Evolutionary conservation across 2,113 vertebrate genomes (phyloP).

Genomic region (Octodon degus): DNA sequence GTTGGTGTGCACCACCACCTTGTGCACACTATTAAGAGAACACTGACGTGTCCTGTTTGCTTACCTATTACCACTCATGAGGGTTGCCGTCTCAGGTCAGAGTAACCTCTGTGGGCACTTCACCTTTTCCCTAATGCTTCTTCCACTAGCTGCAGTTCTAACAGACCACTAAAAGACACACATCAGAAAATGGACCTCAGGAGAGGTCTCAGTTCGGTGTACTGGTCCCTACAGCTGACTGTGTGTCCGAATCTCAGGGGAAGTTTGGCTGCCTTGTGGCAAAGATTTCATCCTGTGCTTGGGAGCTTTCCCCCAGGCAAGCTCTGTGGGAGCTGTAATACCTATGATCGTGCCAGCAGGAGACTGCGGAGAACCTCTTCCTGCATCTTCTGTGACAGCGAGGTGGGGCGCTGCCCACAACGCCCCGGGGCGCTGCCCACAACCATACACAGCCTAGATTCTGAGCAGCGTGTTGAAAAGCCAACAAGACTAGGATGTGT

Average conservation of each 20-base stretch:
- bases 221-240: not conserved
- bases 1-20: rapidly evolving
- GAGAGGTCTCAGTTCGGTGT: not conserved
- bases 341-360: not conserved
- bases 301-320: not conserved
- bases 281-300: not conserved
- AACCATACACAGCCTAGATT: not conserved
- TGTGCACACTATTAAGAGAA: not conserved
- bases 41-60: not conserved
- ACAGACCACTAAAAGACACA: not conserved
- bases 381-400: too few relatives aligned
- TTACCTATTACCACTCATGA: not conserved
- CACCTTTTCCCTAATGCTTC: not conserved
- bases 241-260: not conserved
- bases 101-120: not conserved
- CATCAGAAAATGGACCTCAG: not conserved
- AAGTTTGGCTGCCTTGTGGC: not conserved
- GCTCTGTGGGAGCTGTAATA: not conserved
- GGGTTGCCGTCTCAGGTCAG: not conserved
- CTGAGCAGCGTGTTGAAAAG: not conserved
- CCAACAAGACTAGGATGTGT: not conserved
- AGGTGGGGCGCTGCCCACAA: not conserved
- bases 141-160: not conserved
- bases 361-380: not conserved
- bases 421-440: too few relatives aligned